phyloP scores from a whole-genome alignment of 2,888 invertebrate genomes.

The Troides oblongomaculatus region DNA sequence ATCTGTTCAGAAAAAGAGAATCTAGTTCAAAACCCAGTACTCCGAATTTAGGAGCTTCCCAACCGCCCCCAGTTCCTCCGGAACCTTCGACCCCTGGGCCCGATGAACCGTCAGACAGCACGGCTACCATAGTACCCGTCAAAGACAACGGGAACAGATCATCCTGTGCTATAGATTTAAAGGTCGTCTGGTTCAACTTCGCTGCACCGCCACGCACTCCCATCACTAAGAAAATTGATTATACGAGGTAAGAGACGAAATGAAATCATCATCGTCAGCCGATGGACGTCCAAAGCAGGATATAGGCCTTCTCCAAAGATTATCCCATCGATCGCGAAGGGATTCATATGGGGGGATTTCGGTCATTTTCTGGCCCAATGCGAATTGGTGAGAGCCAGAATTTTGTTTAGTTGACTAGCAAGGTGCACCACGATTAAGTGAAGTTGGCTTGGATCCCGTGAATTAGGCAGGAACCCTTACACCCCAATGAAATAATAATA shows the following conservation, averaged over 20 bases:
- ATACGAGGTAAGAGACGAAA: slow-evolving; percentile 83
- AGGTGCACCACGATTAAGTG: no score
- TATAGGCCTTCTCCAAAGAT: no score
- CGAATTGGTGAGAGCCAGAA: no score
- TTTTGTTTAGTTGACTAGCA: no score
- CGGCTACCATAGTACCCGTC: slow-evolving; percentile 65
- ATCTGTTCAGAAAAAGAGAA: slow-evolving; percentile 75
- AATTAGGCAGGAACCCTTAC: no score
- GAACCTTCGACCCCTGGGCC: slow-evolving; percentile 56
- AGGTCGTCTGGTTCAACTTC: slow-evolving; percentile 97
- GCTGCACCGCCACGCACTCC: slow-evolving; percentile 97
- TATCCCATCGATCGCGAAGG: no score
- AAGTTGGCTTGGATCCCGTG: no score
- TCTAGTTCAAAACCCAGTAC: slow-evolving; percentile 79
- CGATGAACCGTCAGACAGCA: slow-evolving; percentile 63
- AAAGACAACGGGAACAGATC: slow-evolving; percentile 88
- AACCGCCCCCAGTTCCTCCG: slow-evolving; percentile 58
- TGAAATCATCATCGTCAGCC: no score
- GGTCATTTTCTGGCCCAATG: no score
- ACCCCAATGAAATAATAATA: no score
- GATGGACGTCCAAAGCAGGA: no score
- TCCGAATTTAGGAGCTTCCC: slow-evolving; percentile 74
- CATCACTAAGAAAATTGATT: slow-evolving; percentile 96
- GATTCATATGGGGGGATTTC: no score
- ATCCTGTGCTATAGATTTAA: slow-evolving; percentile 92